Base-by-base conservation (phyloP, 2,797 vertebrate species). In the Luscinia megarhynchos region DNA sequence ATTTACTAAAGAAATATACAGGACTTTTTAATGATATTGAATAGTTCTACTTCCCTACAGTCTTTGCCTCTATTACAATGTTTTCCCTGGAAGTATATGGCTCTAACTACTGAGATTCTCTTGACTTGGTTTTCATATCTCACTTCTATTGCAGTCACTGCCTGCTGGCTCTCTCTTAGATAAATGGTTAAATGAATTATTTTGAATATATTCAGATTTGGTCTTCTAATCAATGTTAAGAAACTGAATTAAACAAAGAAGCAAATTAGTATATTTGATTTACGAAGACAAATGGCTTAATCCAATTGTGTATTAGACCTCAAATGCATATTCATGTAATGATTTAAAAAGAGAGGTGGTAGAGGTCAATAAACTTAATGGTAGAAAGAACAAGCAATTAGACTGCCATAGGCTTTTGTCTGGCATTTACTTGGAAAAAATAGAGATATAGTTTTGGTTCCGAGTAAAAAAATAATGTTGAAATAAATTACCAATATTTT, bases 171-270 rank as follows among this genome's bases (percentile, higher is more conserved):
- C 26, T 63, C 80, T 48, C 40, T 79, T 66, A 57, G 50, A 23
- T 30, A 41, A 67, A 30, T n/a, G 24, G 36, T 80, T 73, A 81
- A 69, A 78, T 26, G 6, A 90, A 54, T 29, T 82, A 58, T 78
- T 92, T 64, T 80, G 29, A 75, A 63, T 91, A 36, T 76, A 84
- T 95, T 89, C 38, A 66, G 18, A 79, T 93, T 84, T 77, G 30
- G 29, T 51, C 40, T 85, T 87, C 57, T 55, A 86, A 75, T 81
- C 57, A 66, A 8, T 87, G 41, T 74, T 94, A 84, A 93, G 40
- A 16, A 80, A 83, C n/a, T 62, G 30, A 86, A 92, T 87, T 81
- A 84, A 84, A 74, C 19, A 79, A 91, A 68, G 50, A 90, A 69
- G 46, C 10, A 66, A 66, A 82, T 62, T 13, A 87, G 14, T 81